Evolutionary conservation across 2,797 vertebrate genomes (phyloP), one percentile per base, ranked within the genome.

Genomic region (Galaxias olidus): DNA sequence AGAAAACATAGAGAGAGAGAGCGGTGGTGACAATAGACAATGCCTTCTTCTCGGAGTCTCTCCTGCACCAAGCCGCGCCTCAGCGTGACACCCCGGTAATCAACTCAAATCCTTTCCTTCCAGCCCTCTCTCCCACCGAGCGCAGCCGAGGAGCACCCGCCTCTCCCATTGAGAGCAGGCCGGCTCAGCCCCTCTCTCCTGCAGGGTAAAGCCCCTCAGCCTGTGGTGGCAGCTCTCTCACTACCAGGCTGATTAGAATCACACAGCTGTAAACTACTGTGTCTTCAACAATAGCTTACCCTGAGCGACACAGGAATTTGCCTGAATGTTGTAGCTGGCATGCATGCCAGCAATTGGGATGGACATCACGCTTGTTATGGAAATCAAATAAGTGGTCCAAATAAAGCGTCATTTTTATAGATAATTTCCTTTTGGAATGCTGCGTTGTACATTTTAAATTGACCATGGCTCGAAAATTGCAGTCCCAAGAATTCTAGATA

Each of bases 31-130:
- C 50, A 8, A 45, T 43, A 63, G 40, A 50, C 41, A 68, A 55
- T 43, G 45, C 17, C 10, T 30, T 54, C 52, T 47, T 17, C 19
- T 10, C 40, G 14, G 20, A 46, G 47, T 20, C 18, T 53, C 17
- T 49, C 19, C 18, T 47, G 48, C 47, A 17, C 10, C 44, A 4
- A 59, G 17, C 40, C 15, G 20, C 4, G 43, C 50, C 61, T 65
- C 52, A 44, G 53, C 46, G 14, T 61, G 53, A 49, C 15, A 63
- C 18, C 53, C 2, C 44, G 46, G 49, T 42, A 44, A 61, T 30
- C 40, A 9, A 53, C 63, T 62, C 48, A 63, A 55, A 72, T 74
- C 66, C 51, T 55, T 51, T 74, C 61, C 69, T 60, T 62, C 40
- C 20, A 63, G 46, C 42, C 57, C 59, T 44, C 62, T 47, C 41